phyloP scores from a whole-genome alignment of 2,113 vertebrate species.

The Burhinus bistriatus region DNA sequence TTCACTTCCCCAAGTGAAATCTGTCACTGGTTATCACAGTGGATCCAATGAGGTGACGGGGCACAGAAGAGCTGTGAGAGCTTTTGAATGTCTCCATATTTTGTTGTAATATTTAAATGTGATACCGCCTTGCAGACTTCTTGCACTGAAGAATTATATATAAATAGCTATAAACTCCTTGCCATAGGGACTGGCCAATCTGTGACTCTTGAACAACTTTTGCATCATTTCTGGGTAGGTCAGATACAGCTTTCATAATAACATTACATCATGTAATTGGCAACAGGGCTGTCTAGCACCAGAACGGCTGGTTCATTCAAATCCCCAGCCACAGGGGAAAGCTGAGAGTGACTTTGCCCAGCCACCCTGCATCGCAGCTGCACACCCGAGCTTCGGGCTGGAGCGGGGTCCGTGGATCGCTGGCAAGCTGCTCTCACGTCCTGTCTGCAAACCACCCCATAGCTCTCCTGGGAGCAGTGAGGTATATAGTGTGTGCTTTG shows the following conservation, averaged over 20 bases:
- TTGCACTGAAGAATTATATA: background rate
- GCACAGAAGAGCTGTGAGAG: background rate
- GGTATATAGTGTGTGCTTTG: accelerated
- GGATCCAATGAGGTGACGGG: background rate
- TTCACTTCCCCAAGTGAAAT: background rate
- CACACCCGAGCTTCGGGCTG: accelerated
- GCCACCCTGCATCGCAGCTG: background rate
- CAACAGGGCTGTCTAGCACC: background rate
- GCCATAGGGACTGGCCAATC: background rate
- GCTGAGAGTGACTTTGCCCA: background rate
- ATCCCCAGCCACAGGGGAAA: background rate
- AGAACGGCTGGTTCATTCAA: background rate
- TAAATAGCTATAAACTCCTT: background rate
- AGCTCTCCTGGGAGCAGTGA: background rate
- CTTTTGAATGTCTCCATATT: background rate
- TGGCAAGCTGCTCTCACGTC: background rate
- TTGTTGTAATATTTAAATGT: background rate
- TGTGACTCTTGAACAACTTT: background rate
- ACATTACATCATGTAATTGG: background rate
- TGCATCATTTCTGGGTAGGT: background rate
- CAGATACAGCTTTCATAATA: background rate
- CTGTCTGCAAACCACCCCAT: background rate
- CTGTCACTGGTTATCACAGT: background rate
- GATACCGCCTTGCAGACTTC: background rate
- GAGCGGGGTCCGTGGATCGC: accelerated